phyloP scores from a whole-genome alignment of 1,140 invertebrate genomes.

The Orius insidiosus region DNA sequence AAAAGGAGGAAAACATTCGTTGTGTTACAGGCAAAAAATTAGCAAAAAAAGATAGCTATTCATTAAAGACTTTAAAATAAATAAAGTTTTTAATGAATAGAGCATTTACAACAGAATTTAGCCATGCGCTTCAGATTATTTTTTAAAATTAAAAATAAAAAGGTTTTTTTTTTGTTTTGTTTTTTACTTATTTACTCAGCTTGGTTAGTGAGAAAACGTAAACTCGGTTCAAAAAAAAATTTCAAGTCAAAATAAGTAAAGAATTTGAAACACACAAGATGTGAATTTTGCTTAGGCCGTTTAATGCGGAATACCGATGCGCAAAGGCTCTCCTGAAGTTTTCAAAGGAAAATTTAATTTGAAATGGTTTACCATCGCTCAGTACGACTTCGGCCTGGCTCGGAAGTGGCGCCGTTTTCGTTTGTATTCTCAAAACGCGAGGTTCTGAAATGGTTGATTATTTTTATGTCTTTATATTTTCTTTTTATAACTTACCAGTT shows the following conservation, averaged over 20 bases:
- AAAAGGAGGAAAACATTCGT: no score
- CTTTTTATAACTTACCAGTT: conserved; percentile 45
- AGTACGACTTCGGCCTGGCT: conserved; percentile 76
- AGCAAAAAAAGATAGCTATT: background rate
- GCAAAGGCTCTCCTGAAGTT: background rate
- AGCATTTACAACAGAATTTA: background rate
- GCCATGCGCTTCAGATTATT: conserved; percentile 5
- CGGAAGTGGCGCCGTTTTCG: conserved; percentile 63
- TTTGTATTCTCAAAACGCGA: conserved; percentile 74
- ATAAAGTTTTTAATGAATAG: background rate
- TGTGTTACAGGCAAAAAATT: background rate
- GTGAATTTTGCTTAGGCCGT: background rate
- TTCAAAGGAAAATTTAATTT: background rate
- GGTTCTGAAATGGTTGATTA: conserved; percentile 57
- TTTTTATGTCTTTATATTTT: no score
- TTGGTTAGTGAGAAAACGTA: conserved; percentile 10
- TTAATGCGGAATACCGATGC: no score
- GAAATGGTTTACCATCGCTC: conserved; percentile 59
- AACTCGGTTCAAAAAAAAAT: background rate
- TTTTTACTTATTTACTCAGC: conserved; percentile 8
- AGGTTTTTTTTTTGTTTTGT: background rate
- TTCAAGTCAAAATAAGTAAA: conserved; percentile 2
- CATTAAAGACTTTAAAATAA: no score
- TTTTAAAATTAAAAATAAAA: background rate
- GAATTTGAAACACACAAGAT: conserved; percentile 1